Percentiles rank a stretch among this genome's conserved stretches.
These are phyloP conservation scores for Tragelaphus strepsiceros DNA, from an alignment of 2,113 vertebrate genomes.

Conservation along the genomic window DNA sequence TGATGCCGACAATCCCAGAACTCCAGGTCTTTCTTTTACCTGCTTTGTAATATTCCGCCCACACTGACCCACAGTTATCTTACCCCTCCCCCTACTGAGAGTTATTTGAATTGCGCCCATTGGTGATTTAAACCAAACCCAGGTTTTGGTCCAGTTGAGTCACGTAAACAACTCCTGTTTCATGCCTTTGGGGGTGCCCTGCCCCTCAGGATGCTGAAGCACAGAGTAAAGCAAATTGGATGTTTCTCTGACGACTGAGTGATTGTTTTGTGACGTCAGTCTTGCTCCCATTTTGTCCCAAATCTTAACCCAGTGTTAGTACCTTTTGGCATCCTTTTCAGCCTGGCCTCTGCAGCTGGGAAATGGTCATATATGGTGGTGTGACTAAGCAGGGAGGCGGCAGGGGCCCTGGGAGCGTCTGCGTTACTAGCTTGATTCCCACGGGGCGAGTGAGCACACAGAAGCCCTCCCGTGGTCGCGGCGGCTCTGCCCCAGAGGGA, in stretches of 20 bases:
- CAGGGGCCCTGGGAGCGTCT: background rate
- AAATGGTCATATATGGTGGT: background rate
- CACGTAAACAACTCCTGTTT: background rate
- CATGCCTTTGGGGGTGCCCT: background rate
- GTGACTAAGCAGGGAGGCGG: background rate
- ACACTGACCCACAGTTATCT: accelerated
- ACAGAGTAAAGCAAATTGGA: accelerated
- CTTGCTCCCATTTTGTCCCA: accelerated
- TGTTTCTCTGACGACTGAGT: accelerated
- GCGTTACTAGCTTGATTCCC: background rate
- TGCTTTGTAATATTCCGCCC: background rate
- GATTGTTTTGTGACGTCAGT: accelerated
- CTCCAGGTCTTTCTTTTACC: background rate
- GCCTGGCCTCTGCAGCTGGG: background rate
- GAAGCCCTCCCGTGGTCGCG: accelerated
- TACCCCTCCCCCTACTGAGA: no score
- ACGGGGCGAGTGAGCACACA: accelerated
- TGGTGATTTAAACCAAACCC: background rate
- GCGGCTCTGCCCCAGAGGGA: background rate
- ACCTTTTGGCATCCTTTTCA: background rate
- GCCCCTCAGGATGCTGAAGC: accelerated
- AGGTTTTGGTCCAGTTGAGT: background rate
- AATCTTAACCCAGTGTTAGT: accelerated
- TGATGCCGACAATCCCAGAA: background rate
- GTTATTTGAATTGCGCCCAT: accelerated